Percentiles rank a stretch among this genome's conserved stretches.
Conservation (phyloP, 2,888 invertebrate species). For the Ferdinandea cuprea region DNA sequence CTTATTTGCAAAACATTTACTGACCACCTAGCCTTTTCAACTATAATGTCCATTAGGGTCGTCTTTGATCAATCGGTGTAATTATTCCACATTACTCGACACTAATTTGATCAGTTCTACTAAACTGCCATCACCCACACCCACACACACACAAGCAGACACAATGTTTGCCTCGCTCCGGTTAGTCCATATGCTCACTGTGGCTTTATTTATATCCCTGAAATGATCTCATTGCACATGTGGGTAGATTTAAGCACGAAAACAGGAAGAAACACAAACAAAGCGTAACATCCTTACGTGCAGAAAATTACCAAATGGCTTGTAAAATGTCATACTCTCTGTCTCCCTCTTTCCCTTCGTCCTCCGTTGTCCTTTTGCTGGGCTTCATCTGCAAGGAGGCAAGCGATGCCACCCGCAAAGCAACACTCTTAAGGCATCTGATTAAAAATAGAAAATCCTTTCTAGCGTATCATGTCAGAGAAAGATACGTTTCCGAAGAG, state of each 20-base stretch:
- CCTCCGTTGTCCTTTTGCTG: background rate
- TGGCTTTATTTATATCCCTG: conserved; percentile 59
- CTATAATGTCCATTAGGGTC: background rate
- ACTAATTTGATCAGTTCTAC: conserved; percentile 66
- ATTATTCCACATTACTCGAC: conserved; percentile 42
- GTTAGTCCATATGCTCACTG: conserved; percentile 36
- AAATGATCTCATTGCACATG: conserved; percentile 59
- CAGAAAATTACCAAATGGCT: conserved; percentile 74
- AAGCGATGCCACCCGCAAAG: conserved; percentile 10
- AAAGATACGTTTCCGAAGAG: conserved; percentile 26
- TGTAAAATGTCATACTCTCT: conserved; percentile 71
- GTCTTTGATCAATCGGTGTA: conserved; percentile 46
- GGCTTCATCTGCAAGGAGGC: no score
- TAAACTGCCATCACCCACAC: conserved; percentile 30
- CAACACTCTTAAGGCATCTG: conserved; percentile 22
- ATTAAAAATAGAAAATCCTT: conserved; percentile 64
- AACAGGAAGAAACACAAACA: conserved; percentile 47
- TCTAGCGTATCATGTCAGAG: conserved; percentile 52
- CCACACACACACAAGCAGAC: background rate
- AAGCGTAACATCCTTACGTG: conserved; percentile 64
- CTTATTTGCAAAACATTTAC: background rate
- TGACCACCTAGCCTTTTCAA: background rate
- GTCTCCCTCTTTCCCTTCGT: conserved; percentile 25
- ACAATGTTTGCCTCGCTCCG: conserved; percentile 16
- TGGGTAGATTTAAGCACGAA: conserved; percentile 67